phyloP scores from a whole-genome alignment of 2,113 vertebrate genomes.

The Cavia aperea region DNA sequence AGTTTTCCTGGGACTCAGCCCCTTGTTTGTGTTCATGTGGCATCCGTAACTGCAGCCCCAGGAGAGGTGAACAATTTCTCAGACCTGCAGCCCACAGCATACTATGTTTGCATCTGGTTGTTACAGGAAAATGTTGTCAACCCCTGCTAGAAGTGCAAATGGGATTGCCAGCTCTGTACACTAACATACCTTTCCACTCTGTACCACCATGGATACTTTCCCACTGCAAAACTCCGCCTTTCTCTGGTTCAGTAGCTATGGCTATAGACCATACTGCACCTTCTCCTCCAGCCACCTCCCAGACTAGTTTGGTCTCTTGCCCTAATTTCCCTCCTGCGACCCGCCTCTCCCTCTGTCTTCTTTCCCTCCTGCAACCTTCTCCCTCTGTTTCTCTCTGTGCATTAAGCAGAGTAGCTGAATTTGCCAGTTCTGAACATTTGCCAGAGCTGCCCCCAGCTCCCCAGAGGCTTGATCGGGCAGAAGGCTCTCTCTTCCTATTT shows the following conservation, averaged over 20 bases:
- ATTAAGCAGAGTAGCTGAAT: background rate
- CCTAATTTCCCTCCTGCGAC: background rate
- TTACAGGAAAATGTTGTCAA: background rate
- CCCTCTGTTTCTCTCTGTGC: accelerated
- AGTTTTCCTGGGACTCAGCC: background rate
- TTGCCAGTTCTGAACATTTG: background rate
- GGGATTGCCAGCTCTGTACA: too few relatives aligned
- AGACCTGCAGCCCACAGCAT: too few relatives aligned
- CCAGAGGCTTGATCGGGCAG: background rate
- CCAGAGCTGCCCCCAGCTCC: background rate
- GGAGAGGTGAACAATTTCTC: background rate
- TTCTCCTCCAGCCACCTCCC: background rate
- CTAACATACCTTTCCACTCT: too few relatives aligned
- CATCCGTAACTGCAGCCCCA: background rate
- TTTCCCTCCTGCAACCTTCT: background rate
- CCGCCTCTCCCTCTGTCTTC: background rate
- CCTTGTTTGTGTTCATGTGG: background rate
- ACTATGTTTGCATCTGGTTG: background rate
- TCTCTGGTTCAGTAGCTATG: background rate
- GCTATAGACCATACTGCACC: background rate
- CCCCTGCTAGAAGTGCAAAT: background rate
- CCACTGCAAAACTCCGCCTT: accelerated
- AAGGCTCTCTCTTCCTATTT: background rate
- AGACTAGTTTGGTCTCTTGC: accelerated
- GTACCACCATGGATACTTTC: accelerated